Base-by-base conservation (phyloP, 2,113 vertebrate genomes). In the Brachirus orientalis region DNA sequence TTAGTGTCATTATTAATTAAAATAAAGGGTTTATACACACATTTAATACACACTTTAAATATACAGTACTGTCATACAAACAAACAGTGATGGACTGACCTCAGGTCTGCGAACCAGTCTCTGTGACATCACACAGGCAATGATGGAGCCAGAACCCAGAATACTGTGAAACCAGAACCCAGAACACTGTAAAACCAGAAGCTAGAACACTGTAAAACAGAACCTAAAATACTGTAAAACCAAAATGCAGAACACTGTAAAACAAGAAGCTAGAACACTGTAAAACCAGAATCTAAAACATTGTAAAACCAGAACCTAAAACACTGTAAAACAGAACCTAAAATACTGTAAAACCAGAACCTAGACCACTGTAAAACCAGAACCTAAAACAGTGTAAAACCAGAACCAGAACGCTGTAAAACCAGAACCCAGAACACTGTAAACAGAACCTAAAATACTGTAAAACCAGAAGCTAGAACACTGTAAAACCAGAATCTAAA, bases 61-160 rank as follows among this genome's bases (percentile, higher is more conserved):
- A 3, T 16, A n/a, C 4, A n/a, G 6, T n/a, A 10, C 11, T 45
- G 4, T 45, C 14, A 4, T 14, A 45, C 4, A n/a, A 45, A n/a
- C 8, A n/a, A 45, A n/a, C n/a, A n/a, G 0, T 0, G n/a, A 0
- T 18, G 0, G 12, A 10, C 77, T 82, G 52, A 93, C 92, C 92
- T 93, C 89, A 0, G 80, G 84, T 17, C 33, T 83, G 7, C 61
- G 54, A 37, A 83, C 48, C 59, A 90, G 88, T 43, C 75, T 79
- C 69, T 86, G 90, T 8, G 58, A 41, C 69, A 53, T 37, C 59
- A 83, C 65, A 58, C 81, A 90, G n/a, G 74, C 8, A 61, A 92
- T 88, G 69, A 91, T 89, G 84, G 90, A 92, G 35, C 77, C 80
- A 0, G 91, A 91, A 14, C 90, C 91, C 43, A 90, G 36, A 13